A percentile compares a stretch with the other conserved stretches of the same genome.
These are phyloP conservation scores for Athene noctua DNA, from an alignment of 2,113 vertebrate species.

Conservation along the genomic window DNA sequence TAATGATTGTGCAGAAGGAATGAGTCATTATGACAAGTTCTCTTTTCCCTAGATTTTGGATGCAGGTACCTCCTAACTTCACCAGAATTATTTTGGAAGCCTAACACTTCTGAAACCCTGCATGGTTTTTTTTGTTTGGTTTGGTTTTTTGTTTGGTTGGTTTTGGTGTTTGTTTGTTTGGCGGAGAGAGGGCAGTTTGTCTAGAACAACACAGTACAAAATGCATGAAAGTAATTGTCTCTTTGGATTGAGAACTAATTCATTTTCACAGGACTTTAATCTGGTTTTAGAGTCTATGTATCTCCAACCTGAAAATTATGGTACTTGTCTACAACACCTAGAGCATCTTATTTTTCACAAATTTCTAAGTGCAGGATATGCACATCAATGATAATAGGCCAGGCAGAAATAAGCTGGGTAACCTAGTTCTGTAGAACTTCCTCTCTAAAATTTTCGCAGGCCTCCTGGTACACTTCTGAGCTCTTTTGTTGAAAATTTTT, in stretches of 20 bases:
- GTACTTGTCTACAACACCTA: not conserved
- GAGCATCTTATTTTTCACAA: not conserved
- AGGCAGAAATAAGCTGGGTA: not conserved
- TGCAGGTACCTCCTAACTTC: not conserved
- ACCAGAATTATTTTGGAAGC: not conserved
- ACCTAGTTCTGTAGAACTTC: not conserved
- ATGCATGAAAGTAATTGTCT: not conserved
- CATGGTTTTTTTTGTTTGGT: not conserved
- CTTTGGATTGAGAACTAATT: not conserved
- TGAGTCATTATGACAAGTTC: not conserved
- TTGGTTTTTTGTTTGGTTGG: not conserved
- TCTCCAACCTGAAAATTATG: not conserved
- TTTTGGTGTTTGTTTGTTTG: not conserved
- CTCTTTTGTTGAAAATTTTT: not conserved
- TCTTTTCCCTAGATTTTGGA: not conserved
- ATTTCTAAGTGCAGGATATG: not conserved
- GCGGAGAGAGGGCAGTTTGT: not conserved
- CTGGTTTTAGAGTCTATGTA: not conserved
- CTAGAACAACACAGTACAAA: not conserved
- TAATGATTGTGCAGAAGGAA: not conserved
- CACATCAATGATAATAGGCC: not conserved
- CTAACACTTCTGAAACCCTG: not conserved
- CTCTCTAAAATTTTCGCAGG: not conserved
- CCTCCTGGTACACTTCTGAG: rapidly evolving
- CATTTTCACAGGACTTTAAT: not conserved